phyloP scores from a whole-genome alignment of 2,113 vertebrate species.

The Coreoperca whiteheadi region DNA sequence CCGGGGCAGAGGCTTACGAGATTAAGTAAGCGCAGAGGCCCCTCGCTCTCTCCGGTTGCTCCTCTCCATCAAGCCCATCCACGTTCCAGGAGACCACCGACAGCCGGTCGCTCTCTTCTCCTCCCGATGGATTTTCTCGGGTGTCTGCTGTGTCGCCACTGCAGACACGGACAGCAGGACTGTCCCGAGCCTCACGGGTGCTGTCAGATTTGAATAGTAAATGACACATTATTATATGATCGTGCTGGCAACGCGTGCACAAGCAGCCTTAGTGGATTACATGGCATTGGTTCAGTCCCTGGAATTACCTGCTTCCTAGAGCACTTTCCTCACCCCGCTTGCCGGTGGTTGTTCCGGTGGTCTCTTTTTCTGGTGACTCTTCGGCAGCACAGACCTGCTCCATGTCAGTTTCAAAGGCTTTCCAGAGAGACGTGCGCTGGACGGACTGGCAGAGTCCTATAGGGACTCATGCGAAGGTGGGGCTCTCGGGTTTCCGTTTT shows the following conservation, averaged over 20 bases:
- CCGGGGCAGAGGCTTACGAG: slow-evolving; percentile 81
- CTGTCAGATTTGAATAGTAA: not conserved
- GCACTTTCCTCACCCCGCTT: not conserved
- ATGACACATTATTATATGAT: not conserved
- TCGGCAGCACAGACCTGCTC: not conserved
- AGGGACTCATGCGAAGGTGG: not conserved
- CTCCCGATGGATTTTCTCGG: slow-evolving; percentile 2
- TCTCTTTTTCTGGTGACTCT: not conserved
- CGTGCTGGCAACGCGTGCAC: too few relatives aligned
- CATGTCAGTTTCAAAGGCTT: not conserved
- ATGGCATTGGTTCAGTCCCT: not conserved
- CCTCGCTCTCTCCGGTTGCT: slow-evolving; percentile 83
- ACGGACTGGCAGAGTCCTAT: too few relatives aligned
- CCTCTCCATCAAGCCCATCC: slow-evolving; percentile 86
- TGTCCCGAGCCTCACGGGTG: not conserved
- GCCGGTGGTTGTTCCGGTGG: not conserved
- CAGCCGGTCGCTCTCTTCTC: slow-evolving; percentile 81
- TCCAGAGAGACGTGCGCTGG: too few relatives aligned
- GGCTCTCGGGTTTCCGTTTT: not conserved
- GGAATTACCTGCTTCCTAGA: not conserved
- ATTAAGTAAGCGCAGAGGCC: slow-evolving; percentile 87
- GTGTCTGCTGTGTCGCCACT: not conserved
- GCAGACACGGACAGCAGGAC: not conserved
- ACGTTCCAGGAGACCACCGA: slow-evolving; percentile 92
- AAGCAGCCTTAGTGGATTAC: too few relatives aligned